Evolutionary conservation across 1,140 invertebrate species (phyloP).

Genomic region (Anthonomus grandis): DNA sequence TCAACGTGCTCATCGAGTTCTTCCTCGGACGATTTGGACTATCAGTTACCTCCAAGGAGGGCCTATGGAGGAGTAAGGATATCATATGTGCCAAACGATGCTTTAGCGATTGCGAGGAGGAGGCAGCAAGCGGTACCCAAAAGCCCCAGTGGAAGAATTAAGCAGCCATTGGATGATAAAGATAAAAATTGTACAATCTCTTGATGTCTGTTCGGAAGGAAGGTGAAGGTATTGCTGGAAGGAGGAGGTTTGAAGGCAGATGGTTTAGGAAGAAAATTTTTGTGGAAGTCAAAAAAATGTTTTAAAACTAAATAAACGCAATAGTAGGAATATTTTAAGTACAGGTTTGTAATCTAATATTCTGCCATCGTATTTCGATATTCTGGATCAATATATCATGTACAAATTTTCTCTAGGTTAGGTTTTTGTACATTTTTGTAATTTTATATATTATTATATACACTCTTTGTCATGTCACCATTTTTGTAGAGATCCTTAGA

Average conservation of each 20-base stretch:
- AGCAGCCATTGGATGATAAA: conserved; percentile 1
- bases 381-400: not conserved
- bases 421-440: conserved; percentile 6
- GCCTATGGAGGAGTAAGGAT: conserved; percentile 83
- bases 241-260: not conserved
- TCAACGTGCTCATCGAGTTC: conserved; percentile 83
- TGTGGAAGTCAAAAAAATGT: not conserved
- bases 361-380: not conserved
- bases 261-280: not conserved
- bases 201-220: conserved; percentile 11
- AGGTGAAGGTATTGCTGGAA: not conserved
- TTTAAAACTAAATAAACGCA: not conserved
- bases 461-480: conserved; percentile 12
- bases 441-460: conserved; percentile 9
- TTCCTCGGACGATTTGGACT: conserved; percentile 78
- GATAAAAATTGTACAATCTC: conserved; percentile 24
- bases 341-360: not conserved
- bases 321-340: not conserved
- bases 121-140: conserved; percentile 52
- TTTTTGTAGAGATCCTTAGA: not conserved
- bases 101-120: conserved; percentile 71
- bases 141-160: conserved; percentile 1
- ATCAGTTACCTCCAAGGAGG: conserved; percentile 74
- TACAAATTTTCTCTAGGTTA: conserved; percentile 8
- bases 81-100: conserved; percentile 86